phyloP scores from a whole-genome alignment of 1,140 invertebrate species.

The Listronotus oregonensis region DNA sequence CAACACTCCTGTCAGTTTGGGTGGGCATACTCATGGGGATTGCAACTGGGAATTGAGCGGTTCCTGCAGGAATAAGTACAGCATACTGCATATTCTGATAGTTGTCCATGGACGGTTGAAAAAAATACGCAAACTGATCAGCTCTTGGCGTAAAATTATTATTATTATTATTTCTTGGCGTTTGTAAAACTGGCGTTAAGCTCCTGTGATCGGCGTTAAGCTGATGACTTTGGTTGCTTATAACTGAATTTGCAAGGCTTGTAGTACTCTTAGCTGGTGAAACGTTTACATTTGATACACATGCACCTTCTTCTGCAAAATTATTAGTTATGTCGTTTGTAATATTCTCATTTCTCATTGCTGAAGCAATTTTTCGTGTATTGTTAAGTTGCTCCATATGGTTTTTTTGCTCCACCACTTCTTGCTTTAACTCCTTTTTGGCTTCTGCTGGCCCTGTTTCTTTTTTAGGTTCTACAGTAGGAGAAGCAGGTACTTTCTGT shows the following conservation, averaged over 20 bases:
- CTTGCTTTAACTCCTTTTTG: not conserved
- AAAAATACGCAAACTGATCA: conserved; percentile 45
- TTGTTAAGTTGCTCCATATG: conserved; percentile 27
- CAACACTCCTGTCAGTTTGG: conserved; percentile 29
- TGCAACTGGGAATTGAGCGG: conserved; percentile 40
- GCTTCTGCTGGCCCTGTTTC: not conserved
- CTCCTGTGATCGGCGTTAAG: not conserved
- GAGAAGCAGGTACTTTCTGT: conserved; percentile 19
- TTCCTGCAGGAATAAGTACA: conserved; percentile 58
- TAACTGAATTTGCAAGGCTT: conserved; percentile 4
- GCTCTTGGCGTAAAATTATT: conserved; percentile 13
- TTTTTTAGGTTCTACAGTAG: not conserved
- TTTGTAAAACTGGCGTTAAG: conserved; percentile 13
- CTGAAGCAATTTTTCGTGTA: conserved; percentile 13
- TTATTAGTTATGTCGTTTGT: conserved; percentile 44
- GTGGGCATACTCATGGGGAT: conserved; percentile 39
- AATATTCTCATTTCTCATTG: conserved; percentile 25
- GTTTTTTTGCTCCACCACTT: conserved; percentile 12
- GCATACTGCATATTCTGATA: conserved; percentile 60
- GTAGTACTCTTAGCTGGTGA: conserved; percentile 15
- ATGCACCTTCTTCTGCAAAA: not conserved
- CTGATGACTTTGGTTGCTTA: conserved; percentile 4
- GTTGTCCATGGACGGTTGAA: conserved; percentile 56
- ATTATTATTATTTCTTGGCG: conserved; percentile 4
- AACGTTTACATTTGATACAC: not conserved